These are phyloP conservation scores for Meloidogyne exigua DNA, from an alignment of 1,140 invertebrate species.

Conservation along the genomic window DNA sequence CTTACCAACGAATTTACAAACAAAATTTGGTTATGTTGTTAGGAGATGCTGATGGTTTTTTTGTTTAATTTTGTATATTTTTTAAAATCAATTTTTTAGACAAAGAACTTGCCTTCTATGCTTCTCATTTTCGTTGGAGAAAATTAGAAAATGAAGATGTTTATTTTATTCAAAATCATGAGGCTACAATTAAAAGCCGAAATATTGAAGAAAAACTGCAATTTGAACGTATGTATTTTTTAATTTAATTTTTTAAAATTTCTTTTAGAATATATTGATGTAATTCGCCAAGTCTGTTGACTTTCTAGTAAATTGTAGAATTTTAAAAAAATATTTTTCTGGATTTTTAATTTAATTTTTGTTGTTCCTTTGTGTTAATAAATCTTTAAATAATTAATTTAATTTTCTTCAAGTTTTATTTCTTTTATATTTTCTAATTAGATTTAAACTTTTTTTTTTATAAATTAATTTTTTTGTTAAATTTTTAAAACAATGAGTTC, in stretches of 20 bases:
- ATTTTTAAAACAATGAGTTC: background rate
- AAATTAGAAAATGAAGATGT: conserved; percentile 30
- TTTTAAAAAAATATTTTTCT: background rate
- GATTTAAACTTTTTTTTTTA: too few species aligned
- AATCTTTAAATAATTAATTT: too few species aligned
- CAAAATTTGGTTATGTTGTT: conserved; percentile 77
- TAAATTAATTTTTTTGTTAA: background rate
- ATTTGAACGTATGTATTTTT: conserved; percentile 46
- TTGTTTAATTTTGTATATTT: background rate
- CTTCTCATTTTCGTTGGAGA: conserved; percentile 41
- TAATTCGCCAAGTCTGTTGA: conserved; percentile 20
- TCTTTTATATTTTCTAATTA: too few species aligned
- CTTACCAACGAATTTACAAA: conserved; percentile 89
- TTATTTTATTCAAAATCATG: conserved; percentile 54
- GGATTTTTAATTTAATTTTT: background rate
- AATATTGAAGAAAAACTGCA: conserved; percentile 51
- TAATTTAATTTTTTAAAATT: background rate
- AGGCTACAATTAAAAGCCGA: conserved; percentile 53
- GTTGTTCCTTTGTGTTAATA: background rate
- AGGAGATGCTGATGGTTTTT: conserved; percentile 72
- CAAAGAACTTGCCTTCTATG: conserved; percentile 34
- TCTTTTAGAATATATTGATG: conserved; percentile 41
- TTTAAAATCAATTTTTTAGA: conserved; percentile 31
- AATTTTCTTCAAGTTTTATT: too few species aligned
- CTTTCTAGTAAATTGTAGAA: background rate